Conservation (phyloP, 2,888 invertebrate genomes). For the Macrophya annulata region DNA sequence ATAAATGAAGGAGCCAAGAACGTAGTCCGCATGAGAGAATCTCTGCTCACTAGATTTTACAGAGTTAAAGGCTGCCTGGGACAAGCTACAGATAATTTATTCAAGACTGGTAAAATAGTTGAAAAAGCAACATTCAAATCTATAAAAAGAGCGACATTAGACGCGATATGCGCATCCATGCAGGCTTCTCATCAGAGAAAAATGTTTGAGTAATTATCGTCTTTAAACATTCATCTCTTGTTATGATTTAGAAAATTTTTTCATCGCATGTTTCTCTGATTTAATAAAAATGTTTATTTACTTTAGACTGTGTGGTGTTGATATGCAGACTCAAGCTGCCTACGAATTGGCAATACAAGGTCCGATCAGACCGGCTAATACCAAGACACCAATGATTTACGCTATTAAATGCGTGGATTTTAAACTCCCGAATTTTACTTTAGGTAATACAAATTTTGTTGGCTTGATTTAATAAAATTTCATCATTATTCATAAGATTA, state of each 20-base stretch:
- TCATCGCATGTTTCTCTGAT: neutral
- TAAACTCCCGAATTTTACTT: conserved; percentile 90
- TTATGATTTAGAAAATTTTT: neutral
- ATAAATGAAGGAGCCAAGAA: conserved; percentile 85
- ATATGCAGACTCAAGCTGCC: conserved; percentile 92
- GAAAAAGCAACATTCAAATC: conserved; percentile 87
- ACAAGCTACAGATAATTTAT: conserved; percentile 87
- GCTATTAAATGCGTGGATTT: conserved; percentile 92
- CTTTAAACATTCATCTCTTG: conserved; percentile 47
- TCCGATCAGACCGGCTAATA: conserved; percentile 87
- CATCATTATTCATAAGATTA: conserved; percentile 57
- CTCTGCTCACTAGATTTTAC: conserved; percentile 86
- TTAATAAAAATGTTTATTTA: neutral
- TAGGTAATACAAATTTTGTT: conserved; percentile 83
- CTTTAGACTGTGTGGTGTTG: conserved; percentile 88
- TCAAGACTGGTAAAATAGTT: conserved; percentile 86
- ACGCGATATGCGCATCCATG: conserved; percentile 88
- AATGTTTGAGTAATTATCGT: conserved; percentile 89
- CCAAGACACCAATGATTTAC: conserved; percentile 90
- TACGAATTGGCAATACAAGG: conserved; percentile 94
- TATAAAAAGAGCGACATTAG: conserved; percentile 86
- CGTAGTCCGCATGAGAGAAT: conserved; percentile 82
- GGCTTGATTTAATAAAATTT: conserved; percentile 31
- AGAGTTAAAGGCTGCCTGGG: conserved; percentile 90
- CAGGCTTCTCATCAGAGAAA: conserved; percentile 93